These are phyloP conservation scores for Drosophila subobscura DNA, from an alignment of 1,140 invertebrate species.

Conservation along the genomic window DNA sequence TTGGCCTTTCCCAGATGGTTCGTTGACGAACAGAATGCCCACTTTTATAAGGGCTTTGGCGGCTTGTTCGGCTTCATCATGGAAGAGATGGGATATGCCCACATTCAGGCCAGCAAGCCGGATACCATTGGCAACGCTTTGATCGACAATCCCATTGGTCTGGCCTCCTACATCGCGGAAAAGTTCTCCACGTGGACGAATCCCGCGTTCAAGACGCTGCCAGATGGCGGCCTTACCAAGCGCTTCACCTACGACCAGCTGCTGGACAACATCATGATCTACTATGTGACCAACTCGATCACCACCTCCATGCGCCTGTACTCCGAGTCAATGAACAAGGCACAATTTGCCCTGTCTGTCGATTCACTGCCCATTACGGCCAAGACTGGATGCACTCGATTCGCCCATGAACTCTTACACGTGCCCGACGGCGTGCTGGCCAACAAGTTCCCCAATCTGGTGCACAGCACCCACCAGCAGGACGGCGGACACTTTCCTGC, in stretches of 20 bases:
- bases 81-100: slow-evolving; percentile 91
- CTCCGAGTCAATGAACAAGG: slow-evolving; percentile 86
- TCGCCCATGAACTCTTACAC: slow-evolving; percentile 87
- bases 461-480: slow-evolving; percentile 86
- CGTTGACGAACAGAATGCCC: slow-evolving; percentile 85
- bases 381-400: slow-evolving; percentile 87
- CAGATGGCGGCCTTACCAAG: slow-evolving; percentile 89
- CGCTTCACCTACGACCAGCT: slow-evolving; percentile 89
- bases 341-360: slow-evolving; percentile 80
- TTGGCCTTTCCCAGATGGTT: slow-evolving; percentile 85
- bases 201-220: slow-evolving; percentile 84
- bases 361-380: slow-evolving; percentile 86
- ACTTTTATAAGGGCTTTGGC: slow-evolving; percentile 87
- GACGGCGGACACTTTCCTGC: slow-evolving; percentile 94
- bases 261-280: slow-evolving; percentile 95
- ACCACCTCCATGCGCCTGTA: slow-evolving; percentile 91
- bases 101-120: slow-evolving; percentile 94
- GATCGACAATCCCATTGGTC: slow-evolving; percentile 88
- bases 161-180: slow-evolving; percentile 93
- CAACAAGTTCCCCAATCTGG: slow-evolving; percentile 87
- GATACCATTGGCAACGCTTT: slow-evolving; percentile 91
- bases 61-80: slow-evolving; percentile 84
- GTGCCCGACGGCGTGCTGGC: slow-evolving; percentile 86
- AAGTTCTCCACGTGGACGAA: slow-evolving; percentile 93
- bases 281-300: slow-evolving; percentile 91